These are phyloP conservation scores for Phocides pigmalion DNA, from an alignment of 1,140 invertebrate species.

Conservation along the genomic window DNA sequence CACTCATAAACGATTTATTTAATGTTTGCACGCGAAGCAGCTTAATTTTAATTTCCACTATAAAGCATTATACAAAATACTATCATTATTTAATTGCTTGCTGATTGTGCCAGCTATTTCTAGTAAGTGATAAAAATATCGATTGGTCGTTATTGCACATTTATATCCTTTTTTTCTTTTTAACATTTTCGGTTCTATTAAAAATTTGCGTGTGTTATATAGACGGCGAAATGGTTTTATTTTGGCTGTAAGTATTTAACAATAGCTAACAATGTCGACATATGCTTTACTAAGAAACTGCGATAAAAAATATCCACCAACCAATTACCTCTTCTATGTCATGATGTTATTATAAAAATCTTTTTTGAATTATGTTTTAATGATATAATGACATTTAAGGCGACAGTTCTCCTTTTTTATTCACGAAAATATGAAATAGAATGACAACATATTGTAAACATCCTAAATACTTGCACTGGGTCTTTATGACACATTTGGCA, in stretches of 20 bases:
- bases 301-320: neutral
- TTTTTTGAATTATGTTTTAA: constrained; percentile 17
- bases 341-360: constrained; percentile 6
- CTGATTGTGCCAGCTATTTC: constrained; percentile 53
- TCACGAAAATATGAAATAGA: neutral
- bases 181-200: neutral
- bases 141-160: constrained; percentile 43
- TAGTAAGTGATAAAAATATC: constrained; percentile 54
- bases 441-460: too few relatives aligned
- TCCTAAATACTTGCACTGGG: too few relatives aligned
- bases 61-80: constrained; percentile 62
- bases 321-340: neutral
- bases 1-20: constrained; percentile 65
- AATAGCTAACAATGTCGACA: neutral
- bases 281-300: neutral
- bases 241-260: neutral
- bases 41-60: constrained; percentile 56
- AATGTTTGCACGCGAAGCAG: constrained; percentile 68
- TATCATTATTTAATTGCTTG: constrained; percentile 59
- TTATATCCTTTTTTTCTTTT: neutral
- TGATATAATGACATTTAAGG: neutral
- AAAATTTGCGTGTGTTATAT: neutral
- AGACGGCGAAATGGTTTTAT: neutral
- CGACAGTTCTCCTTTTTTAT: neutral
- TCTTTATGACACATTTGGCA: too few relatives aligned